Conservation (phyloP, 2,888 invertebrate species). For the Tholera decimalis region DNA sequence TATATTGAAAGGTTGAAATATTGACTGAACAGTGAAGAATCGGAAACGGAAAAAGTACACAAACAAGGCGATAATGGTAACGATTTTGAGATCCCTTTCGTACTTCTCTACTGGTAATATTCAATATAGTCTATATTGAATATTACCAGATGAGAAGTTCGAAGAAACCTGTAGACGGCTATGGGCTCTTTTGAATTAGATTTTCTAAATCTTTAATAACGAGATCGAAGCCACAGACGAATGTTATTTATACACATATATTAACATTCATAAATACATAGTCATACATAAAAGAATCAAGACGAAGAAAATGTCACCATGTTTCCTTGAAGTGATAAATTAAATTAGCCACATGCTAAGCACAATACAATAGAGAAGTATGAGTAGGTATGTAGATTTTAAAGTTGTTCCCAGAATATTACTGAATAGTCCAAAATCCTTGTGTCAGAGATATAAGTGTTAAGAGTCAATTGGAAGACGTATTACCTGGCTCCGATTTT, state of each 20-base stretch:
- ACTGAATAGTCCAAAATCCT: constrained; percentile 8
- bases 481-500: constrained; percentile 25
- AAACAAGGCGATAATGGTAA: background rate
- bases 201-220: no score
- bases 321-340: constrained; percentile 20
- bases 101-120: no score
- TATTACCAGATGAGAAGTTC: no score
- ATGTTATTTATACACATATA: no score
- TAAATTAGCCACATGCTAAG: constrained; percentile 31
- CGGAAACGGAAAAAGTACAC: background rate
- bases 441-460: constrained; percentile 2
- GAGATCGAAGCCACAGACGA: no score
- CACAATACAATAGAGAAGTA: constrained; percentile 17
- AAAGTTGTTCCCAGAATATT: constrained; percentile 4
- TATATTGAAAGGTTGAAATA: background rate
- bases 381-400: background rate
- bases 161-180: no score
- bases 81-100: no score
- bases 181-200: no score
- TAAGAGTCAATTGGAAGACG: constrained; percentile 4
- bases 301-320: background rate
- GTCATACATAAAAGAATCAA: background rate
- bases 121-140: no score
- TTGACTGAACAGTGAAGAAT: background rate
- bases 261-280: background rate